These are phyloP conservation scores for Odontomachus brunneus DNA, from an alignment of 1,140 invertebrate species.

Conservation along the genomic window DNA sequence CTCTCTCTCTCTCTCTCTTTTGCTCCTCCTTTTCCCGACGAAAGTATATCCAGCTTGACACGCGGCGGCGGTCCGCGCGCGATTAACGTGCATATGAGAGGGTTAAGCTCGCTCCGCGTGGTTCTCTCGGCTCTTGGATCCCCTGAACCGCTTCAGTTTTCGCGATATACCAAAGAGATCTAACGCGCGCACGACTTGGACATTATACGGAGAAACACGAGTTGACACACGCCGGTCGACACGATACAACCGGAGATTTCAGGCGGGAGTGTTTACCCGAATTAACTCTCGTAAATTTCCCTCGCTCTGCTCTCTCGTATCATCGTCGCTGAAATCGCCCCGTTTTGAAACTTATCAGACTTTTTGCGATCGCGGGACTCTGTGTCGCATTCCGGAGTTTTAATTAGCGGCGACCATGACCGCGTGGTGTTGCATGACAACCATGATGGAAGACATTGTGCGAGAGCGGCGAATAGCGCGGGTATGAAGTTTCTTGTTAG, in stretches of 20 bases:
- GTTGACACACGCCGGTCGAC: background rate
- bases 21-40: background rate
- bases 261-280: no score
- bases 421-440: background rate
- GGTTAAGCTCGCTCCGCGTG: background rate
- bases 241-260: no score
- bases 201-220: background rate
- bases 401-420: background rate
- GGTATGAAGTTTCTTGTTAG: background rate
- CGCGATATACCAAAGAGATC: no score
- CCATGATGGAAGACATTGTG: background rate
- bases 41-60: constrained; percentile 20
- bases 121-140: no score
- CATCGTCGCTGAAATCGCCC: background rate
- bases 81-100: background rate
- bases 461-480: background rate
- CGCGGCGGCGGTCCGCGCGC: background rate
- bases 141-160: background rate
- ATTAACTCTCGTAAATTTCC: background rate
- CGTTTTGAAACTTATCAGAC: constrained; percentile 4
- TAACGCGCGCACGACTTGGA: constrained; percentile 6
- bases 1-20: no score
- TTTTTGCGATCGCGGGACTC: background rate
- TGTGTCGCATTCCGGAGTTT: background rate
- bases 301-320: background rate